Conservation (phyloP, 2,888 invertebrate genomes). For the Morinoia aosen region DNA sequence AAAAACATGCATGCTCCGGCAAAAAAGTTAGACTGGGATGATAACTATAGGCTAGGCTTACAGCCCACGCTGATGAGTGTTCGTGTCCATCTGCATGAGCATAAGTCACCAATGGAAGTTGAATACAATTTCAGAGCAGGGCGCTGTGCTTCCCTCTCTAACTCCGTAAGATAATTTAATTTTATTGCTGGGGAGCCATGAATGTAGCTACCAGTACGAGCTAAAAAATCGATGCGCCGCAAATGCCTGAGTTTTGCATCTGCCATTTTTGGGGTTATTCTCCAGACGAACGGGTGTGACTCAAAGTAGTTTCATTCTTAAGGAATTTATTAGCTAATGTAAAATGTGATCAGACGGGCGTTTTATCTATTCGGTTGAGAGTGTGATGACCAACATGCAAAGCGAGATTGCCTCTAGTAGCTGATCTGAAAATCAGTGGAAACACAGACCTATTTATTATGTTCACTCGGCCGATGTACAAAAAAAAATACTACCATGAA, state of each 20-base stretch:
- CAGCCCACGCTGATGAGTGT: not conserved
- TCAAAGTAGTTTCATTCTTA: not conserved
- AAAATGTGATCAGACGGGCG: not conserved
- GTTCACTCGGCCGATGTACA: too few species aligned
- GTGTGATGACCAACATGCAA: not conserved
- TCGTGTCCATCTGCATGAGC: not conserved
- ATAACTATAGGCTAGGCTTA: too few species aligned
- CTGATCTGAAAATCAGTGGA: not conserved
- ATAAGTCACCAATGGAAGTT: not conserved
- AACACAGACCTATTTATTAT: not conserved
- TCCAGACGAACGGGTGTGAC: not conserved
- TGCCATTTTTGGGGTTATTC: not conserved
- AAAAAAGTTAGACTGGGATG: too few species aligned
- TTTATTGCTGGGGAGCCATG: constrained; percentile 37
- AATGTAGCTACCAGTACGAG: not conserved
- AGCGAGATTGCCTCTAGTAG: not conserved
- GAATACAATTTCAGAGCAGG: constrained; percentile 15
- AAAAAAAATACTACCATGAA: not conserved
- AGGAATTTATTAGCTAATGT: not conserved
- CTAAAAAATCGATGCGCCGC: constrained; percentile 33
- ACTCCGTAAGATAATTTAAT: constrained; percentile 18
- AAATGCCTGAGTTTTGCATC: not conserved
- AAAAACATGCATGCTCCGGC: too few species aligned
- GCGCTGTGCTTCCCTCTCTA: not conserved
- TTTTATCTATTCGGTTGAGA: not conserved